A percentile compares a stretch with the other conserved stretches of the same genome.
Evolutionary conservation across 1,140 invertebrate genomes (phyloP).

Genomic region (Potamilus streckersoni): DNA sequence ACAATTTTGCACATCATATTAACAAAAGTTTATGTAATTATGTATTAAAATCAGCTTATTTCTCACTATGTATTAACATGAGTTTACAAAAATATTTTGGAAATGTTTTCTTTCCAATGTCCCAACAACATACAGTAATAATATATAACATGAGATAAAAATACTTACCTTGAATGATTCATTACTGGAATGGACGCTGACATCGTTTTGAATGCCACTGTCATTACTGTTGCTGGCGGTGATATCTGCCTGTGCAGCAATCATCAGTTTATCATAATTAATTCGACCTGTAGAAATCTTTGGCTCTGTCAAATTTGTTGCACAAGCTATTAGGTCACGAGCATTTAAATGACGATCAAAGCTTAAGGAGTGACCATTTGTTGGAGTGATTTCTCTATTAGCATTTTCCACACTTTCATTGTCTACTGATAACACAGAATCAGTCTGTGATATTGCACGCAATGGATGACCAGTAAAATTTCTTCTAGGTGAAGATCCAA

Average conservation of each 20-base stretch:
- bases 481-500: constrained; percentile 24
- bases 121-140: too few species aligned
- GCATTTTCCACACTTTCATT: neutral
- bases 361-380: constrained; percentile 6
- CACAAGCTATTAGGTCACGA: constrained; percentile 24
- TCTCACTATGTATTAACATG: too few species aligned
- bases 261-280: constrained; percentile 23
- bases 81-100: too few species aligned
- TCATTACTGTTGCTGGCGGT: constrained; percentile 62
- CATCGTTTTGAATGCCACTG: constrained; percentile 61
- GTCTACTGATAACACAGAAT: neutral
- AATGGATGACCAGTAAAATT: constrained; percentile 4
- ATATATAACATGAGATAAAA: constrained; percentile 4
- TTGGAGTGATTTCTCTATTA: constrained; percentile 19
- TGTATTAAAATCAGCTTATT: too few species aligned
- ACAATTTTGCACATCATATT: too few species aligned
- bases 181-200: constrained; percentile 51
- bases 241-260: constrained; percentile 41
- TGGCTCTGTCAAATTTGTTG: constrained; percentile 23
- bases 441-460: too few species aligned
- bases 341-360: constrained; percentile 12
- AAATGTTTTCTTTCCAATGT: too few species aligned
- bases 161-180: constrained; percentile 57
- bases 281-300: constrained; percentile 6
- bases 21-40: too few species aligned